phyloP scores from a whole-genome alignment of 1,140 invertebrate species.

The Bilobella aurantiaca region DNA sequence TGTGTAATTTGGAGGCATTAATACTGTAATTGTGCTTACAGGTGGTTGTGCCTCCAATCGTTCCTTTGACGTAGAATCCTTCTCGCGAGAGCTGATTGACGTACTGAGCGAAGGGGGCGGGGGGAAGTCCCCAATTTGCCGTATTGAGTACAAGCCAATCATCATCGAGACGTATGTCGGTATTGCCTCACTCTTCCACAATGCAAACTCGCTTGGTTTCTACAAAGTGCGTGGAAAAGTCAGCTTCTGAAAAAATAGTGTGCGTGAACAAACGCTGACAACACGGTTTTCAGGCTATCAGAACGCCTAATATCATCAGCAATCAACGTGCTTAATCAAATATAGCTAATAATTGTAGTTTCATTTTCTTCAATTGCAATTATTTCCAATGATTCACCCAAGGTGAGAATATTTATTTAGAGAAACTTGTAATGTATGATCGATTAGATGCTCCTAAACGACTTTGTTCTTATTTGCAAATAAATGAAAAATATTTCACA shows the following conservation, averaged over 20 bases:
- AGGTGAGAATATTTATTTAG: too few species aligned
- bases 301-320: neutral
- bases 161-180: conserved; percentile 69
- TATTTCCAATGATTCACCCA: too few species aligned
- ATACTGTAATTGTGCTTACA: conserved; percentile 10
- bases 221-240: conserved; percentile 74
- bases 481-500: too few species aligned
- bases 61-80: conserved; percentile 42
- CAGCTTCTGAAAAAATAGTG: conserved; percentile 72
- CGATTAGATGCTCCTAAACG: too few species aligned
- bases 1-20: conserved; percentile 16
- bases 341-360: too few species aligned
- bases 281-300: too few species aligned
- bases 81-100: conserved; percentile 46
- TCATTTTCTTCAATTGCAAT: too few species aligned
- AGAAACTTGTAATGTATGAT: too few species aligned
- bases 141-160: conserved; percentile 57
- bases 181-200: conserved; percentile 65
- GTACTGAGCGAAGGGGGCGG: conserved; percentile 37
- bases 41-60: conserved; percentile 45
- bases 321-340: neutral
- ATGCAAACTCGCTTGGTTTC: conserved; percentile 69
- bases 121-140: conserved; percentile 34
- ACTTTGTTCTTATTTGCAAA: too few species aligned
- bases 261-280: too few species aligned